Conservation (phyloP, 2,797 vertebrate species). For the Heliangelus exortis region DNA sequence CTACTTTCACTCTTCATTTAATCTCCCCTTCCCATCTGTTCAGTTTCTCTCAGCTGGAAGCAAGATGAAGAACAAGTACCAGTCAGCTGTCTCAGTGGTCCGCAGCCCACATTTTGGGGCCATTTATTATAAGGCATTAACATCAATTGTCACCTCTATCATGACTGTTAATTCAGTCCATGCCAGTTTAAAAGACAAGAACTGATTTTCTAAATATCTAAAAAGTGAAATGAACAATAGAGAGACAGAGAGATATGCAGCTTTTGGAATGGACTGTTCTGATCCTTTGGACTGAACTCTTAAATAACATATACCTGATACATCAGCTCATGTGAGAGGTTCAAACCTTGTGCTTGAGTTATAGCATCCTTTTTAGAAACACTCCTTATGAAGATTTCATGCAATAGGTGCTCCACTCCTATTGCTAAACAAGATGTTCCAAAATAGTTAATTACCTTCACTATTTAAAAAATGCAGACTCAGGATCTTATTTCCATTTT, state of each 20-base stretch:
- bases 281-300: background rate
- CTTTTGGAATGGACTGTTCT: background rate
- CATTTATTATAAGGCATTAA: slow-evolving; percentile 51
- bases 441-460: slow-evolving; percentile 41
- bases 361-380: slow-evolving; percentile 12
- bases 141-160: slow-evolving; percentile 36
- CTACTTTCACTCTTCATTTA: slow-evolving; percentile 69
- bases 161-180: background rate
- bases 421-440: slow-evolving; percentile 42
- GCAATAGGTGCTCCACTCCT: slow-evolving; percentile 8
- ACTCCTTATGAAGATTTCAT: slow-evolving; percentile 21
- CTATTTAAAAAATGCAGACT: slow-evolving; percentile 7
- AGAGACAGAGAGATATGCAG: background rate
- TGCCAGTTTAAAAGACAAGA: background rate
- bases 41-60: slow-evolving; percentile 62
- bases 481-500: slow-evolving; percentile 2
- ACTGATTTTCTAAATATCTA: background rate
- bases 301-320: background rate
- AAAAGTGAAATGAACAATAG: background rate
- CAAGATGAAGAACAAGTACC: slow-evolving; percentile 59
- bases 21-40: slow-evolving; percentile 68
- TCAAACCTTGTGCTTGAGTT: slow-evolving; percentile 22
- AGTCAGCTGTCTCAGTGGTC: slow-evolving; percentile 63
- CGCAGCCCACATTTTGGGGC: slow-evolving; percentile 20
- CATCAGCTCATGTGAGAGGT: background rate